Conservation (phyloP, 2,797 vertebrate species). For the Chiroxiphia lanceolata region DNA sequence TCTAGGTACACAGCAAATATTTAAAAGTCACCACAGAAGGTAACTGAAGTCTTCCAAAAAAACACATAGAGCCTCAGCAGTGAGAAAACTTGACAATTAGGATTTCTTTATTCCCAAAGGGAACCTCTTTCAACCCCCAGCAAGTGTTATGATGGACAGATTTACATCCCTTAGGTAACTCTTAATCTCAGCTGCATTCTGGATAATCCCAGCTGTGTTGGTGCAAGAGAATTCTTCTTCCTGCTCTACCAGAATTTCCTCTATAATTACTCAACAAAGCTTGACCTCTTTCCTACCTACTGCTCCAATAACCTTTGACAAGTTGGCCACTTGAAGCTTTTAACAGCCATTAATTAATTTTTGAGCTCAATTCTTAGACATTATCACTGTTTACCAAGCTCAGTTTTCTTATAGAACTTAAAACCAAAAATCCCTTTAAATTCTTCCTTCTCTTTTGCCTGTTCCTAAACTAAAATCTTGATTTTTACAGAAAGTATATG, state of each 20-base stretch:
- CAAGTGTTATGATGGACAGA: fast-evolving
- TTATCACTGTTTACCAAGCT: background rate
- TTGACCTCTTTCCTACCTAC: background rate
- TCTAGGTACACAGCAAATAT: background rate
- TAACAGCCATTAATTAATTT: background rate
- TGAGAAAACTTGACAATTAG: background rate
- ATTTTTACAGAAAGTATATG: background rate
- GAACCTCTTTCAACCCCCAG: background rate
- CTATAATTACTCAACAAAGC: background rate
- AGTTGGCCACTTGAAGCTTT: background rate
- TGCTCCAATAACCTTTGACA: background rate
- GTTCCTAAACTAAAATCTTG: background rate
- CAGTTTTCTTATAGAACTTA: background rate
- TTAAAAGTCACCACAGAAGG: background rate
- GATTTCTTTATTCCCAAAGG: background rate
- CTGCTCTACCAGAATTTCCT: background rate
- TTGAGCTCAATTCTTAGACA: background rate
- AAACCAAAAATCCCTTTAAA: background rate
- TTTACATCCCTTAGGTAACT: background rate
- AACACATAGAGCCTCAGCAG: background rate
- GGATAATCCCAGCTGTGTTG: background rate
- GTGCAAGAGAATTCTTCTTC: background rate
- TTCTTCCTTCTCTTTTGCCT: background rate
- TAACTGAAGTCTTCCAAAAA: background rate
- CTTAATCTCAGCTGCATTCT: background rate